Evolutionary conservation across 2,888 invertebrate genomes (phyloP).

Genomic region (Eurois occulta): DNA sequence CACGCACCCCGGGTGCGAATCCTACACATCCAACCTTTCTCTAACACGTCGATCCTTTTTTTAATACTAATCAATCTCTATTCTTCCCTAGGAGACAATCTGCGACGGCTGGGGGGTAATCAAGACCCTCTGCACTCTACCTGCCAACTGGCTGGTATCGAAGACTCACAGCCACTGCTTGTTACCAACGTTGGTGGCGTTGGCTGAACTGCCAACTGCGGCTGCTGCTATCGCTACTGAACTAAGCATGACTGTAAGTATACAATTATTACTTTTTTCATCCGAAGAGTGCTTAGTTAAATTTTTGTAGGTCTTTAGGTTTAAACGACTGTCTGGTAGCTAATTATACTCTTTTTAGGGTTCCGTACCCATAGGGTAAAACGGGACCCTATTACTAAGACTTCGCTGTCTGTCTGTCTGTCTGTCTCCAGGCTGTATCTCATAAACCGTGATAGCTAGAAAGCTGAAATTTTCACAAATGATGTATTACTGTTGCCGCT

Average conservation of each 20-base stretch:
- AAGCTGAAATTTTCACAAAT: no score
- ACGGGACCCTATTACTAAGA: no score
- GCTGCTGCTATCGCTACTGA: conserved; percentile 93
- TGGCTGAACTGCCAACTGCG: conserved; percentile 90
- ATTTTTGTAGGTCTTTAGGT: not conserved
- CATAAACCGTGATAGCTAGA: no score
- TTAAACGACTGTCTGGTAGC: not conserved
- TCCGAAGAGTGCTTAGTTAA: no score
- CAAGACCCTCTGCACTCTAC: conserved; percentile 95
- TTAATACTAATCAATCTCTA: not conserved
- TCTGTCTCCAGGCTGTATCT: no score
- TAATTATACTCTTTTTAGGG: no score
- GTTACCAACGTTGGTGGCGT: conserved; percentile 94
- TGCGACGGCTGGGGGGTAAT: conserved; percentile 92
- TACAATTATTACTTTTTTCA: not conserved
- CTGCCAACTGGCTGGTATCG: conserved; percentile 96
- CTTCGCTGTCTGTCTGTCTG: no score
- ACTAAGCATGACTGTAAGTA: conserved; percentile 92
- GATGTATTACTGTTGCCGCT: no score
- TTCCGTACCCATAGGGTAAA: no score
- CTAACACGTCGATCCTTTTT: not conserved
- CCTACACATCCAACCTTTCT: not conserved
- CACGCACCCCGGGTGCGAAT: not conserved
- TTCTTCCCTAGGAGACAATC: conserved; percentile 79
- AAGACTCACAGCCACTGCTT: conserved; percentile 92